These are phyloP conservation scores for Maccullochella peelii DNA, from an alignment of 2,113 vertebrate genomes.

Conservation along the genomic window DNA sequence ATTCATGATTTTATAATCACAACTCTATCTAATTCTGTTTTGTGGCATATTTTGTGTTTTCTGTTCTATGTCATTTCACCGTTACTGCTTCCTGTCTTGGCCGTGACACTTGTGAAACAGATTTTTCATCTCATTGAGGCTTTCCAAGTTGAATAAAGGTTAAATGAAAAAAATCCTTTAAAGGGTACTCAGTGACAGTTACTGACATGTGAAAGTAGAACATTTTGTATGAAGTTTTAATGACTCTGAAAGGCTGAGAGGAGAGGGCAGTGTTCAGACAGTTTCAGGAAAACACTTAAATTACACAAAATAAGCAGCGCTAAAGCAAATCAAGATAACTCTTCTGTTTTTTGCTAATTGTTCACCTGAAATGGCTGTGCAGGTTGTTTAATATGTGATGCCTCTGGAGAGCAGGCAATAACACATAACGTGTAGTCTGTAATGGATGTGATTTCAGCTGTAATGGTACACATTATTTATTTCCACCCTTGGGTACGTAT, in stretches of 20 bases:
- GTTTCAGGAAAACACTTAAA: neutral
- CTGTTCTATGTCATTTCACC: neutral
- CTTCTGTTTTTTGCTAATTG: too few species aligned
- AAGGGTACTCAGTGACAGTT: neutral
- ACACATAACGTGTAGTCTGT: neutral
- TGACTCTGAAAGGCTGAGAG: neutral
- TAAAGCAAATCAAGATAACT: neutral
- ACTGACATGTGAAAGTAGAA: neutral
- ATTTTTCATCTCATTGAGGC: neutral
- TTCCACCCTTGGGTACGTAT: too few species aligned
- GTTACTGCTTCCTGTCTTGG: neutral
- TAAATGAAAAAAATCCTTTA: neutral
- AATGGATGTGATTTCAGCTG: neutral
- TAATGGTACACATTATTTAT: neutral
- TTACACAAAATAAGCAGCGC: neutral
- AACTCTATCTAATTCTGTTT: neutral
- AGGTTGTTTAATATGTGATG: neutral
- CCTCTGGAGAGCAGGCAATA: neutral
- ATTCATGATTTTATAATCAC: too few species aligned
- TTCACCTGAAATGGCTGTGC: neutral
- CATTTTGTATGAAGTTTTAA: neutral
- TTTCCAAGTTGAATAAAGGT: neutral
- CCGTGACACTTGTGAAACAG: neutral
- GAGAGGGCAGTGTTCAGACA: neutral
- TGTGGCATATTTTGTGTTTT: neutral